These are phyloP conservation scores for Myripristis murdjan DNA, from an alignment of 2,797 vertebrate genomes.

Conservation along the genomic window DNA sequence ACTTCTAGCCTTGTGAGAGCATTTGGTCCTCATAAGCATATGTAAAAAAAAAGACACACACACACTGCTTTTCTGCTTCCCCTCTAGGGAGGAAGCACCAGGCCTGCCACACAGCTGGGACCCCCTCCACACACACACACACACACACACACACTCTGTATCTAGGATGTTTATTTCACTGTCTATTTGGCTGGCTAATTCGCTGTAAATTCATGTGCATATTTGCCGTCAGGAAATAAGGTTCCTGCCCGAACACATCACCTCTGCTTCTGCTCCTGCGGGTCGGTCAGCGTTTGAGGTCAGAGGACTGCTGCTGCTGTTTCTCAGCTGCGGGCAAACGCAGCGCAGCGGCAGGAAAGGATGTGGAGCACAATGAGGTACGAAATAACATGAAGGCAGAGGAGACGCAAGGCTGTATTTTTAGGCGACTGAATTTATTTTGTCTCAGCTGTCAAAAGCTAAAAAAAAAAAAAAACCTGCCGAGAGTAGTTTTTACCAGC, in stretches of 20 bases:
- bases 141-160: conserved; percentile 11
- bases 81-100: conserved; percentile 36
- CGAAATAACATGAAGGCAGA: background rate
- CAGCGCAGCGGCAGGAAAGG: background rate
- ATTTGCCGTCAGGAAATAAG: conserved; percentile 5
- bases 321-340: conserved; percentile 3
- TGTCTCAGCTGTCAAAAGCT: too few species aligned
- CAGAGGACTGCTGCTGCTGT: conserved; percentile 11
- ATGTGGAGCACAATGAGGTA: conserved; percentile 26
- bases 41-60: conserved; percentile 2
- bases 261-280: background rate
- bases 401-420: background rate
- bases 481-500: too few species aligned
- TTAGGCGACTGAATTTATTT: background rate
- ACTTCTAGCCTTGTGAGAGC: too few species aligned
- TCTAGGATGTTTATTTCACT: conserved; percentile 42
- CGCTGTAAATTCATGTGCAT: conserved; percentile 1
- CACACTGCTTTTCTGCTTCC: too few species aligned
- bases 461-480: too few species aligned
- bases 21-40: background rate
- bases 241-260: background rate
- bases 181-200: conserved; percentile 27
- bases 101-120: conserved; percentile 55
- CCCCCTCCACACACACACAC: conserved; percentile 9
- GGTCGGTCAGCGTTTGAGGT: conserved; percentile 1